Evolutionary conservation across 2,888 invertebrate genomes (phyloP).

Genomic region (Pharmacophagus antenor): DNA sequence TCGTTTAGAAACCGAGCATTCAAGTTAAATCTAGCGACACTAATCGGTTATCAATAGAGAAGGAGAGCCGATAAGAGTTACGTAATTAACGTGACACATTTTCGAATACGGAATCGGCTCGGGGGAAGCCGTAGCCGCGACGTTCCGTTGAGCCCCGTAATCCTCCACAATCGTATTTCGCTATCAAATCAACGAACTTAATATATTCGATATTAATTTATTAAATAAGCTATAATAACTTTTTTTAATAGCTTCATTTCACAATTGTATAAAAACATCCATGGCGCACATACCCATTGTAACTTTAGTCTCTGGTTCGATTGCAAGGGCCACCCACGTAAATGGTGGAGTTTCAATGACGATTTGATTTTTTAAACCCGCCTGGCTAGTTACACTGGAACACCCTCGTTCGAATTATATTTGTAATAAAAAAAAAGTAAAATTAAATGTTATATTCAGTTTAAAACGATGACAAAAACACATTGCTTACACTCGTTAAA

Average conservation of each 20-base stretch:
- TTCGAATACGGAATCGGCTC: slow-evolving; percentile 28
- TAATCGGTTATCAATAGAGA: slow-evolving; percentile 39
- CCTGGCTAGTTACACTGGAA: no score
- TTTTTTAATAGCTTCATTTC: background rate
- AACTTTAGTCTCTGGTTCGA: no score
- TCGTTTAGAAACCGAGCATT: slow-evolving; percentile 34
- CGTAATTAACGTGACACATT: slow-evolving; percentile 36
- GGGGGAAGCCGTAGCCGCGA: slow-evolving; percentile 26
- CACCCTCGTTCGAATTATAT: no score
- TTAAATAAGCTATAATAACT: background rate
- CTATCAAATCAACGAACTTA: background rate
- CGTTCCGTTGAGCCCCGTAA: slow-evolving; percentile 22
- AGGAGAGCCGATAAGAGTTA: slow-evolving; percentile 33
- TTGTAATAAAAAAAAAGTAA: no score
- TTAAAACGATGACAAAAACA: no score
- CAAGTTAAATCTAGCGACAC: slow-evolving; percentile 38
- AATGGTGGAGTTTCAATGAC: no score
- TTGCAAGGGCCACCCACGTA: no score
- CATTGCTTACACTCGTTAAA: no score
- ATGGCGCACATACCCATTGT: no score
- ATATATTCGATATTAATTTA: background rate
- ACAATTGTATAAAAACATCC: no score
- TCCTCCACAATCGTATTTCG: slow-evolving; percentile 15
- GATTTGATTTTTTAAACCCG: no score
- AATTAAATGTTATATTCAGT: no score